Evolutionary conservation across 2,797 vertebrate genomes (phyloP), one percentile per base, ranked within the genome.

Genomic region (Coregonus ussuriensis): DNA sequence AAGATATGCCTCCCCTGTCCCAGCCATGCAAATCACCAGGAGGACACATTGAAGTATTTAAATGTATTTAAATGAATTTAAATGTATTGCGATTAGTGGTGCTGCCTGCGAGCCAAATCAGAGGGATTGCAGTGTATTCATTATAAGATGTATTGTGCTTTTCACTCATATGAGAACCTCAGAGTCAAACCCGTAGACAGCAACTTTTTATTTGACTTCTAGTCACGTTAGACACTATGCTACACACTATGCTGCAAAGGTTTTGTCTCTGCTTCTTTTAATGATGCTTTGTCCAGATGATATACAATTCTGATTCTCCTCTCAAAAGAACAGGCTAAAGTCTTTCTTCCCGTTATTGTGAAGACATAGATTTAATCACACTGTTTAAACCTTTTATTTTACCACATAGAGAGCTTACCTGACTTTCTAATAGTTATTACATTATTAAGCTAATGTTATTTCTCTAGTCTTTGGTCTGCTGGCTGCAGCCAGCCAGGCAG

Each of bases 61-160:
- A 91, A 92, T 89, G 80, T 88, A 89, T 89, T 85, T 83, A 91
- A 93, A 94, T 92, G 72, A 88, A 93, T 91, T 91, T 86, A 90
- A 93, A 92, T 91, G 84, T 91, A 92, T 93, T 91, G 80, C 88
- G 88, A 91, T 91, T 83, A 90, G 86, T 74, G 72, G 76, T 82
- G 72, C 84, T 87, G 25, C 25, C 25, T 25, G 25, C 25, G 25
- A 25, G 25, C 25, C 25, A 86, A 80, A 87, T 83, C 16, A 83
- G 81, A 74, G 77, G 91, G 88, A 93, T 91, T 92, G 85, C 85
- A 80, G 72, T 83, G 76, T 87, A 86, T 91, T 89, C 84, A 89
- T 85, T 81, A 85, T 80, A 74, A 77, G 78, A 77, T 78, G 59
- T 63, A 4, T 33, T 56, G 35, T 56, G 53, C n/a, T 37, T 67